These are phyloP conservation scores for Drosophila infuscata DNA, from an alignment of 2,888 invertebrate genomes.

Conservation along the genomic window DNA sequence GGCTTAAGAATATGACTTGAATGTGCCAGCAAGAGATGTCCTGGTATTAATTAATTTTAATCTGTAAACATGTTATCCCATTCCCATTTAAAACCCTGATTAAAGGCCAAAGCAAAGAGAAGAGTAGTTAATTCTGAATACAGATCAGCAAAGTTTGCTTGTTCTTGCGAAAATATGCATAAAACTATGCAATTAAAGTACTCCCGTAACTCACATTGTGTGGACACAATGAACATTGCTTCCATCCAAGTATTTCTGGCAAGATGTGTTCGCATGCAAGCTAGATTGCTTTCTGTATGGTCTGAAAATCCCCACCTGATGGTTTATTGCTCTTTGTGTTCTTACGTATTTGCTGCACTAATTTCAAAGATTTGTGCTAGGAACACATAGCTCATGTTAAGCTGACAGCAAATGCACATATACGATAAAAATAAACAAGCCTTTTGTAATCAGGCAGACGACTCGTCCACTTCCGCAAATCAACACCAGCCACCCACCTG, in stretches of 20 bases:
- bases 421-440: conserved; percentile 44
- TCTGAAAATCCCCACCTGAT: neutral
- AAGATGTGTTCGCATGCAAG: too few relatives aligned
- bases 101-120: rapidly evolving
- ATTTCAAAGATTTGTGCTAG: neutral
- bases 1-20: conserved; percentile 86
- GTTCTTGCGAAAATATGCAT: neutral
- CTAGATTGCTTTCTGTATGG: neutral
- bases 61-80: neutral
- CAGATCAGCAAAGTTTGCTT: neutral
- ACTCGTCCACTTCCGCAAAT: neutral
- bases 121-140: neutral
- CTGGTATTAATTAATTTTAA: conserved; percentile 68
- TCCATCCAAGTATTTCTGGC: neutral
- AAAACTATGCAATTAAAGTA: neutral
- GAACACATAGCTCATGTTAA: neutral
- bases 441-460: conserved; percentile 22
- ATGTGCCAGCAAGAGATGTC: conserved; percentile 85
- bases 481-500: neutral
- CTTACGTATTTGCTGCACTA: neutral
- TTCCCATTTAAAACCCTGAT: neutral
- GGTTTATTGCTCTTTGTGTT: neutral
- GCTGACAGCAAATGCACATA: neutral
- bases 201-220: neutral
- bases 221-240: neutral